Base-by-base conservation (phyloP, 2,113 vertebrate genomes). In the Anolis carolinensis region DNA sequence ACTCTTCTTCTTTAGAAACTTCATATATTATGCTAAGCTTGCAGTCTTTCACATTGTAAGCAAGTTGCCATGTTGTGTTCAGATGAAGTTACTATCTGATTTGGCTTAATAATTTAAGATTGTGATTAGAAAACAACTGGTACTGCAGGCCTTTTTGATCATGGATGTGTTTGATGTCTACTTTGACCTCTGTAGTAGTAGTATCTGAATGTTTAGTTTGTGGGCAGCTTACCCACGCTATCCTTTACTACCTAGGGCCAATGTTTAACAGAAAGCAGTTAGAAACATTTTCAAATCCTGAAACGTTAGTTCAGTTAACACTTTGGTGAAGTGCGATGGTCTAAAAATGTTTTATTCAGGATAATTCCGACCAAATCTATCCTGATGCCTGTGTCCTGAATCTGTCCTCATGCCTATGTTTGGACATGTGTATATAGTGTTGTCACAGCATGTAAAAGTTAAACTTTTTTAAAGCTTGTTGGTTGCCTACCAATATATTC, bases 21-120 rank as follows among this genome's bases (percentile, higher is more conserved):
- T 89, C 62, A 32, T 72, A 0, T 59, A 0, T 91, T 90, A 34
- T 14, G 68, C 1, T 73, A 83, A 83, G 50, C 86, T 83, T 86
- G 81, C 75, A 44, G 30, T 68, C 25, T 7, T n/a, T 79, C 25
- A 30, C 0, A 0, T 59, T 0, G 20, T 52, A 14, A 27, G 34
- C 9, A 73, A 67, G 44, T 48, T 25, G 36, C 59, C 30, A 25
- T 62, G 0, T 0, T 2, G 55, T 82, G 72, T 5, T 1, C 71
- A 50, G 36, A 23, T 39, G 25, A 68, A 4, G 39, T 36, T 32
- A 82, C 48, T 88, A 92, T 90, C 85, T 82, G 59, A 9, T 65
- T 72, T 83, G 32, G 82, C 84, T 48, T 30, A 81, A 84, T 76
- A 80, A 55, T 89, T 92, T 73, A 91, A 93, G 91, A 92, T 18